phyloP scores from a whole-genome alignment of 2,113 vertebrate species.

The Amia ocellicauda region DNA sequence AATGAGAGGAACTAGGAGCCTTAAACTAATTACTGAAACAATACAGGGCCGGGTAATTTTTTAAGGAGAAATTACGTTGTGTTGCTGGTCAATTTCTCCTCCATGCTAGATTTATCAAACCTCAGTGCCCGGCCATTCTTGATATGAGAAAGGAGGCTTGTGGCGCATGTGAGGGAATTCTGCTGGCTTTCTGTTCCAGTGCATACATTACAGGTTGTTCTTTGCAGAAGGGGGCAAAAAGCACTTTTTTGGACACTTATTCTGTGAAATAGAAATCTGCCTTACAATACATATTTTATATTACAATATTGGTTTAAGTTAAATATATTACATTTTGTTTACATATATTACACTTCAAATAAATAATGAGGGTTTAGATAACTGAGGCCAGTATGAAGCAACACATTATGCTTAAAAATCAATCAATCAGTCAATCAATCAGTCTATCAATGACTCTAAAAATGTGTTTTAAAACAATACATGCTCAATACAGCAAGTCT shows the following conservation, averaged over 20 bases:
- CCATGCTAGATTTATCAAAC: slow-evolving; percentile 54
- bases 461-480: no score
- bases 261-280: no score
- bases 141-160: slow-evolving; percentile 41
- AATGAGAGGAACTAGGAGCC: slow-evolving; percentile 32
- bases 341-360: no score
- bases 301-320: no score
- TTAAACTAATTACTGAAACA: slow-evolving; percentile 54
- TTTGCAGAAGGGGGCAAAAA: slow-evolving; percentile 21
- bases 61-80: slow-evolving; percentile 53
- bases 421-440: no score
- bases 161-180: slow-evolving; percentile 42
- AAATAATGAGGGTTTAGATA: no score
- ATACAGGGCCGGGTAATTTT: slow-evolving; percentile 42
- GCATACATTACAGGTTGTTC: slow-evolving; percentile 60
- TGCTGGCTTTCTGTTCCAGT: slow-evolving; percentile 44
- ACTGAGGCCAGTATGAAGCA: no score
- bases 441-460: no score
- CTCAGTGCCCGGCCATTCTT: slow-evolving; percentile 41
- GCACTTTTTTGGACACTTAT: slow-evolving; percentile 32
- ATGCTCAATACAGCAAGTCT: no score
- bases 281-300: no score
- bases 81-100: slow-evolving; percentile 60
- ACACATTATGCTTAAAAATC: no score
- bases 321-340: no score